Conservation (phyloP, 2,888 invertebrate genomes). For the Campoletis raptor region DNA sequence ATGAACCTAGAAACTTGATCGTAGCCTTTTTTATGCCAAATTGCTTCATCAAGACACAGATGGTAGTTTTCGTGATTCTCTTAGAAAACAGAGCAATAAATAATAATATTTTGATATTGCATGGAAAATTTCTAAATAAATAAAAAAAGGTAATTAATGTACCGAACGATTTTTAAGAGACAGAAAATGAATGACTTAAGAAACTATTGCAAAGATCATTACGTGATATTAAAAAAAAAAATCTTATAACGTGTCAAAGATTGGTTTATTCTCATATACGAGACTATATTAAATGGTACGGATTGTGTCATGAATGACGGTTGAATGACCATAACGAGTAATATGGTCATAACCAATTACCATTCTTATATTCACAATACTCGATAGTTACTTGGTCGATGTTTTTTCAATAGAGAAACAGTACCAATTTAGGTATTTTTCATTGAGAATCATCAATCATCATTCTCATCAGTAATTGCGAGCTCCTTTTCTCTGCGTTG, state of each 20-base stretch:
- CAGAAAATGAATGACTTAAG: background rate
- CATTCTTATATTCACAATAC: conserved; percentile 24
- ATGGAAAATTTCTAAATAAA: background rate
- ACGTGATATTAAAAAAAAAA: no score
- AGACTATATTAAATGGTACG: background rate
- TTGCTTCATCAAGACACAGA: no score
- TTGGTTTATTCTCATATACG: no score
- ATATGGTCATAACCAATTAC: conserved; percentile 21
- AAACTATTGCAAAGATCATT: no score
- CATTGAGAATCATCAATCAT: conserved; percentile 50
- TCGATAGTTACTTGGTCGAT: conserved; percentile 22
- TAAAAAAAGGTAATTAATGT: background rate
- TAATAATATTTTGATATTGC: no score
- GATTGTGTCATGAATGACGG: conserved; percentile 10
- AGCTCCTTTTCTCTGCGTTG: conserved; percentile 1
- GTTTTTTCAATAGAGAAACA: conserved; percentile 17
- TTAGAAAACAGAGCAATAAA: no score
- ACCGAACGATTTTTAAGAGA: background rate
- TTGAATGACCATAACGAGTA: conserved; percentile 32
- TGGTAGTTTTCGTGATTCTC: no score
- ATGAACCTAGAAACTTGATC: no score
- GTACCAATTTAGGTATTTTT: conserved; percentile 36
- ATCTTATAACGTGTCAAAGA: no score
- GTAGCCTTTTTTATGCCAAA: no score
- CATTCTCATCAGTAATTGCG: conserved; percentile 45